Conservation (phyloP, 2,888 invertebrate species). For the Pheosia tremula region DNA sequence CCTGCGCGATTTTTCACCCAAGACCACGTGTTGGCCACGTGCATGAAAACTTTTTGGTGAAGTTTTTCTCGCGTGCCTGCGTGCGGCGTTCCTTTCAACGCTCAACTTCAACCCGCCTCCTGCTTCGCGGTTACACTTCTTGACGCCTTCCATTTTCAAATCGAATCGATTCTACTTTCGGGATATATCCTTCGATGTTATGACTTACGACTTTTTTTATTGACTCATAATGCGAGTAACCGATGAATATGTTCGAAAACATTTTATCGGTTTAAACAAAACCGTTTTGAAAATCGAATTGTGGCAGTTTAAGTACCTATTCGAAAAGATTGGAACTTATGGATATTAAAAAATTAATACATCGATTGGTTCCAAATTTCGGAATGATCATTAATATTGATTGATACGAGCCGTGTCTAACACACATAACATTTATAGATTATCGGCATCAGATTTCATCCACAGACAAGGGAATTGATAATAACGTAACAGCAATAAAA, state of each 20-base stretch:
- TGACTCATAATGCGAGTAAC: constrained; percentile 38
- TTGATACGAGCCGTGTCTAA: constrained; percentile 79
- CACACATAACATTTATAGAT: constrained; percentile 73
- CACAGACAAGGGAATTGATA: constrained; percentile 65
- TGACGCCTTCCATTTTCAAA: constrained; percentile 33
- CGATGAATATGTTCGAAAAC: constrained; percentile 45
- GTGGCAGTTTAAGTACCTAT: constrained; percentile 56
- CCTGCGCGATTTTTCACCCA: constrained; percentile 78
- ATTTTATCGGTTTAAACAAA: constrained; percentile 50
- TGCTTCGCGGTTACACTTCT: constrained; percentile 29
- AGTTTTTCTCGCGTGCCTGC: constrained; percentile 57
- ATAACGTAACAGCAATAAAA: constrained; percentile 64
- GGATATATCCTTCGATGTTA: constrained; percentile 22
- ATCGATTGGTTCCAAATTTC: constrained; percentile 79
- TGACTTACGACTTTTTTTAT: constrained; percentile 30
- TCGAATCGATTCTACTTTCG: constrained; percentile 22
- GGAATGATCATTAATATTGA: constrained; percentile 76
- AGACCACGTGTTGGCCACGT: constrained; percentile 81
- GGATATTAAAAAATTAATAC: constrained; percentile 71
- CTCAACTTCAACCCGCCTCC: constrained; percentile 17
- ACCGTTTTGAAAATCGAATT: constrained; percentile 49
- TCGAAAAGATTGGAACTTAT: constrained; percentile 62
- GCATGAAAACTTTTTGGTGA: constrained; percentile 70
- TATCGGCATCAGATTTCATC: constrained; percentile 67
- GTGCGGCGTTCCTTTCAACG: constrained; percentile 32